A percentile compares a stretch with the other conserved stretches of the same genome.
Evolutionary conservation across 2,113 vertebrate genomes (phyloP).

Genomic region (Rhodinocichla rosea): DNA sequence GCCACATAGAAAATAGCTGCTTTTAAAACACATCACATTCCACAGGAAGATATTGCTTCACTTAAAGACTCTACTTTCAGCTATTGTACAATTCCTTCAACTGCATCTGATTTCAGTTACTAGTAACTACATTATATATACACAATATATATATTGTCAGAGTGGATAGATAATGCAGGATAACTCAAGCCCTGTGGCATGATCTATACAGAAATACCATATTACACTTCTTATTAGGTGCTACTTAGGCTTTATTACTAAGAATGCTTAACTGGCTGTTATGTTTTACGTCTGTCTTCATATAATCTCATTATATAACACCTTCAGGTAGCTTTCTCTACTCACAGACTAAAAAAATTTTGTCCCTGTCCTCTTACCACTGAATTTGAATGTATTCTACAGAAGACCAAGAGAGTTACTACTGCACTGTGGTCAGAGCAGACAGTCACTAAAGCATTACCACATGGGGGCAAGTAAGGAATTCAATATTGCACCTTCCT

Average conservation of each 20-base stretch:
- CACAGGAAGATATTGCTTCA: background rate
- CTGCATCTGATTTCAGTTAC: background rate
- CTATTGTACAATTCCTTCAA: background rate
- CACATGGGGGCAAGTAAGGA: background rate
- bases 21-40: background rate
- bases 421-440: background rate
- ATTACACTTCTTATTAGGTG: background rate
- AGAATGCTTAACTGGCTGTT: background rate
- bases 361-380: background rate
- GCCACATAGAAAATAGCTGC: background rate
- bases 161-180: background rate
- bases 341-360: background rate
- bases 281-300: background rate
- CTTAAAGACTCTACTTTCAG: background rate
- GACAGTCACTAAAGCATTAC: background rate
- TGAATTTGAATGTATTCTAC: background rate
- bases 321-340: background rate
- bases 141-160: background rate
- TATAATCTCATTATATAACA: background rate
- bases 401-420: background rate
- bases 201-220: background rate
- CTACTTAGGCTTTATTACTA: background rate
- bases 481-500: background rate
- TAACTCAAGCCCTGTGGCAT: background rate
- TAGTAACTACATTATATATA: background rate